phyloP scores from a whole-genome alignment of 2,113 vertebrate species.

The Globicephala melas region DNA sequence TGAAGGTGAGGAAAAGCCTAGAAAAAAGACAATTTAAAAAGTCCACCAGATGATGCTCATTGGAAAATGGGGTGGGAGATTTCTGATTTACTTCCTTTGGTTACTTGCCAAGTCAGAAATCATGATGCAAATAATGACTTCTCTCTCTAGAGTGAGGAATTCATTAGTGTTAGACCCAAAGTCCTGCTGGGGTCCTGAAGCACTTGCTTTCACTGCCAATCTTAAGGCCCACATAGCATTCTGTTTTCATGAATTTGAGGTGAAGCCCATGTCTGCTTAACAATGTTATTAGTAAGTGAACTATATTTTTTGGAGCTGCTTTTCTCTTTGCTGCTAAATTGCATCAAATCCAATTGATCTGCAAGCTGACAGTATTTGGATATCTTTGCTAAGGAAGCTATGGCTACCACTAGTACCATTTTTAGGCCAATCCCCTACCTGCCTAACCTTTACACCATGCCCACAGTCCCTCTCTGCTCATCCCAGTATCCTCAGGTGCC shows the following conservation, averaged over 20 bases:
- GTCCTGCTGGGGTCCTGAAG: neutral
- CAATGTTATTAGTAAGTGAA: neutral
- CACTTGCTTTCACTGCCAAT: neutral
- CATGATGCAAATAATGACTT: neutral
- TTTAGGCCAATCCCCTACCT: neutral
- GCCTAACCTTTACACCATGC: neutral
- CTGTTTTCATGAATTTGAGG: neutral
- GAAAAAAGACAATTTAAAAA: constrained; percentile 18
- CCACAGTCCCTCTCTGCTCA: neutral
- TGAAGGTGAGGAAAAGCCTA: neutral
- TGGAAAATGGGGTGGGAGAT: constrained; percentile 1
- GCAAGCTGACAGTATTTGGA: neutral
- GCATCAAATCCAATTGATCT: neutral
- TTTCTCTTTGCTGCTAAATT: neutral
- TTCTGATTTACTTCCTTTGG: constrained; percentile 5
- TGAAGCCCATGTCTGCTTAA: constrained; percentile 10
- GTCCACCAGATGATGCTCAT: neutral
- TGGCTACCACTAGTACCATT: neutral
- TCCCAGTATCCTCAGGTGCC: neutral
- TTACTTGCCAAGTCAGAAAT: constrained; percentile 51
- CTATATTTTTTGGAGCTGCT: neutral
- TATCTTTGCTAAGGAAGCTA: neutral
- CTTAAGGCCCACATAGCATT: neutral
- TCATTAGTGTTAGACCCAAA: neutral
- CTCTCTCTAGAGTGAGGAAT: neutral